phyloP scores from a whole-genome alignment of 1,140 invertebrate genomes.

The Tetramorium simillimum region DNA sequence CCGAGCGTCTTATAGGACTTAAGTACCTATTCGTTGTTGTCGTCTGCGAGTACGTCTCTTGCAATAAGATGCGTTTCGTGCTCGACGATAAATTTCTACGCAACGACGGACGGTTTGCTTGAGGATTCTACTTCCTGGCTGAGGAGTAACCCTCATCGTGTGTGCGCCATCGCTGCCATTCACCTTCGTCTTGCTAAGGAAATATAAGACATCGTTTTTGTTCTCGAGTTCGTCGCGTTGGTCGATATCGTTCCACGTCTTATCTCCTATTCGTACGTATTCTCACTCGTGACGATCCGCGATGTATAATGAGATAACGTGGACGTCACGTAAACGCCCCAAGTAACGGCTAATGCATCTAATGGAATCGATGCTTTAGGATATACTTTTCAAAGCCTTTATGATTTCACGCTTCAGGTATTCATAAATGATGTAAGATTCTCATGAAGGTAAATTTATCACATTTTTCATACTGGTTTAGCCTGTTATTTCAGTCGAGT shows the following conservation, averaged over 20 bases:
- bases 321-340: slow-evolving; percentile 68
- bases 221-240: background rate
- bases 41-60: slow-evolving; percentile 58
- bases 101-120: slow-evolving; percentile 64
- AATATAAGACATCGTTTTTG: background rate
- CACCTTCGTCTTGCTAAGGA: slow-evolving; percentile 13
- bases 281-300: slow-evolving; percentile 5
- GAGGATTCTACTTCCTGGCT: slow-evolving; percentile 70
- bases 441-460: background rate
- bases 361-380: slow-evolving; percentile 40
- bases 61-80: slow-evolving; percentile 61
- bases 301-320: slow-evolving; percentile 64
- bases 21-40: slow-evolving; percentile 76
- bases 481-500: background rate
- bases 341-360: slow-evolving; percentile 70
- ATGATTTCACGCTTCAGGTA: slow-evolving; percentile 1
- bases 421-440: background rate
- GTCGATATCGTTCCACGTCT: background rate
- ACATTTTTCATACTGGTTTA: background rate
- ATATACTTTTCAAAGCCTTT: slow-evolving; percentile 21
- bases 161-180: slow-evolving; percentile 44
- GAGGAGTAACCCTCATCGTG: slow-evolving; percentile 41
- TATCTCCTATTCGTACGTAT: background rate
- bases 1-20: slow-evolving; percentile 67
- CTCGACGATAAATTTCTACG: slow-evolving; percentile 72